Base-by-base conservation (phyloP, 1,140 invertebrate genomes). In the Drosophila albomicans region DNA sequence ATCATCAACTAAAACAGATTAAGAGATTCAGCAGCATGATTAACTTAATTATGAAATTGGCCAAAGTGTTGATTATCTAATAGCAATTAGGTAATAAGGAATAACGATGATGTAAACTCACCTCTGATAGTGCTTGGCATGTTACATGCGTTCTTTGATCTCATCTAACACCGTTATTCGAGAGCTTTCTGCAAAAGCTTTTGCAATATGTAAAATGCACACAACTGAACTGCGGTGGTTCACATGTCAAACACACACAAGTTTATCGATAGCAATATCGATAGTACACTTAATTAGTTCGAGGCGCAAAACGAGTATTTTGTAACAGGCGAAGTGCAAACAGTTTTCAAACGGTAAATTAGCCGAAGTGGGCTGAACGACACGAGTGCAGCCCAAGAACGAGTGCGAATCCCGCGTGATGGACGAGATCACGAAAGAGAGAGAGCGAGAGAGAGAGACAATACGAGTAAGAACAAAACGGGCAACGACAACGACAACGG, bases 91-190 rank as follows among this genome's bases (percentile, higher is more conserved):
- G 51, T 35, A 54, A 54, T 13, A 15, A n/a, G 35, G 35, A 30
- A 13, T 52, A 52, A 28, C n/a, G 28, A 52, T 52, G 25, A 6
- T 41, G 38, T n/a, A 7, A 13, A 76, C 90, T 87, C 64, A 91
- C 90, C 90, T 88, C 91, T 70, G 15, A 91, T 91, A 52, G 91
- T 91, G 79, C 91, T 91, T 45, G 91, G 91, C 91, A 91, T 91
- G 85, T 76, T 91, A 85, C 81, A 67, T 61, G 68, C 46, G 63
- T 85, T 89, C 54, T 72, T 63, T 41, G 69, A 59, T 69, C 61
- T 81, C 85, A 89, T 81, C 71, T 78, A 73, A 32, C 41, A 13
- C 49, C 72, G 59, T 13, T 57, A 71, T 16, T 49, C 7, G 51
- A 20, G 7, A 62, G 30, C 38, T 25, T 52, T 52, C 20, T 6